Conservation (phyloP, 2,888 invertebrate genomes). For the Leucophora obtusa region DNA sequence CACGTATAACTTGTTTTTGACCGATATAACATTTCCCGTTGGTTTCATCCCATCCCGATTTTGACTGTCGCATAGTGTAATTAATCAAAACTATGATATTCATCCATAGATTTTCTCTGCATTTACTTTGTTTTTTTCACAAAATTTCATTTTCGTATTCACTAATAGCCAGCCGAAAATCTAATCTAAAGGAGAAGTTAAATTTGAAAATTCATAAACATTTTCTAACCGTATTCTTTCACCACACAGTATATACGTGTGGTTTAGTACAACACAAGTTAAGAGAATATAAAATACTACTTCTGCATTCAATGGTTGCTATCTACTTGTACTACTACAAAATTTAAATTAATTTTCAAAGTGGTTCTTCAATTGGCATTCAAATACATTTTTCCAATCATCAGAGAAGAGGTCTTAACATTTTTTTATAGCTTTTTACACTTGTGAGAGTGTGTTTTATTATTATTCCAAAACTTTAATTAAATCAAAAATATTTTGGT, state of each 20-base stretch:
- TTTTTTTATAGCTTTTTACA: background rate
- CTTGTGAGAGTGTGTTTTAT: background rate
- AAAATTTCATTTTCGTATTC: too few species aligned
- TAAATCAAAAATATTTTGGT: background rate
- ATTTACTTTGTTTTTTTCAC: too few species aligned
- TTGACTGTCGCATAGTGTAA: too few species aligned
- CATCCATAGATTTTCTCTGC: too few species aligned
- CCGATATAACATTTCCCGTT: too few species aligned
- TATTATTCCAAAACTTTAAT: background rate
- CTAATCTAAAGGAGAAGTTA: too few species aligned
- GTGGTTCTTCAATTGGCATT: constrained; percentile 41
- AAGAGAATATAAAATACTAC: background rate
- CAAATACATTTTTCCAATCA: constrained; percentile 22
- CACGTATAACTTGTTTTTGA: too few species aligned
- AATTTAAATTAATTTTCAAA: constrained; percentile 43
- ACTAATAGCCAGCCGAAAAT: too few species aligned
- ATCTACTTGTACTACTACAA: constrained; percentile 4
- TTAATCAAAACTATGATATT: too few species aligned
- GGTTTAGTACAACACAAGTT: background rate
- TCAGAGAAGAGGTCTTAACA: background rate
- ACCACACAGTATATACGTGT: background rate
- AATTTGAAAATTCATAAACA: too few species aligned
- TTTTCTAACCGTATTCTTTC: background rate
- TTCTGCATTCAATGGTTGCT: background rate
- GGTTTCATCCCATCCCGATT: too few species aligned